These are phyloP conservation scores for Syritta pipiens DNA, from an alignment of 2,888 invertebrate genomes.

Conservation along the genomic window DNA sequence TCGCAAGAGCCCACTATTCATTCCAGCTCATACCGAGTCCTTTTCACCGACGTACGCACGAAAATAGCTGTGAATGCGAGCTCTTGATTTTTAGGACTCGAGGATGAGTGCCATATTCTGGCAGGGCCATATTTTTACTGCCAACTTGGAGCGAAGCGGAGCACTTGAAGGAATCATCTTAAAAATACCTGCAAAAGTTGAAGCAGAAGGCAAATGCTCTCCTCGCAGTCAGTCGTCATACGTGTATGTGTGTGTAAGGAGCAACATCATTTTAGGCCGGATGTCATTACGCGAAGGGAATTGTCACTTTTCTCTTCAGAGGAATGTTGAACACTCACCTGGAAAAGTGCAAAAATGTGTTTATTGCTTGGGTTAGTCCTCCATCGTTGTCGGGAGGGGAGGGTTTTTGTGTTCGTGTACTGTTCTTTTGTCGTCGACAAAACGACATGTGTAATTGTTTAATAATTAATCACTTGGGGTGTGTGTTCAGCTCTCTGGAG, in stretches of 20 bases:
- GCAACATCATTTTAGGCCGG: not conserved
- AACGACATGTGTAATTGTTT: slow-evolving; percentile 30
- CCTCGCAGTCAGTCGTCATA: not conserved
- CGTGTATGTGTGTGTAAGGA: not conserved
- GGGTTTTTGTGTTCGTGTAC: too few relatives aligned
- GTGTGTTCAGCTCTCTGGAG: slow-evolving; percentile 7
- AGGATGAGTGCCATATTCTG: not conserved
- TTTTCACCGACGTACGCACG: not conserved
- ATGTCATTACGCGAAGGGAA: slow-evolving; percentile 34
- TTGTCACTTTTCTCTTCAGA: slow-evolving; percentile 28
- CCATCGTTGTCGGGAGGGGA: too few relatives aligned
- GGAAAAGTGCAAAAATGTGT: slow-evolving; percentile 57
- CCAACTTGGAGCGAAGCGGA: slow-evolving; percentile 3
- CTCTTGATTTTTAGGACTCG: slow-evolving; percentile 16
- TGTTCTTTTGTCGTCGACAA: slow-evolving; percentile 23
- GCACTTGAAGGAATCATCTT: slow-evolving; percentile 19
- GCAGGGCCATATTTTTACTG: slow-evolving; percentile 19
- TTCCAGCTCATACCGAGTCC: not conserved
- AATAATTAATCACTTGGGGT: slow-evolving; percentile 44
- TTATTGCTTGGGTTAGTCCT: slow-evolving; percentile 1
- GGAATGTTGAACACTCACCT: slow-evolving; percentile 29
- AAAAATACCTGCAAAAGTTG: not conserved
- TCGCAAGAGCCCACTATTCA: slow-evolving; percentile 30
- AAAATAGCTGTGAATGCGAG: slow-evolving; percentile 14
- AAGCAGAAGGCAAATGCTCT: not conserved